These are phyloP conservation scores for Dipodomys spectabilis DNA, from an alignment of 2,113 vertebrate species.

Conservation along the genomic window DNA sequence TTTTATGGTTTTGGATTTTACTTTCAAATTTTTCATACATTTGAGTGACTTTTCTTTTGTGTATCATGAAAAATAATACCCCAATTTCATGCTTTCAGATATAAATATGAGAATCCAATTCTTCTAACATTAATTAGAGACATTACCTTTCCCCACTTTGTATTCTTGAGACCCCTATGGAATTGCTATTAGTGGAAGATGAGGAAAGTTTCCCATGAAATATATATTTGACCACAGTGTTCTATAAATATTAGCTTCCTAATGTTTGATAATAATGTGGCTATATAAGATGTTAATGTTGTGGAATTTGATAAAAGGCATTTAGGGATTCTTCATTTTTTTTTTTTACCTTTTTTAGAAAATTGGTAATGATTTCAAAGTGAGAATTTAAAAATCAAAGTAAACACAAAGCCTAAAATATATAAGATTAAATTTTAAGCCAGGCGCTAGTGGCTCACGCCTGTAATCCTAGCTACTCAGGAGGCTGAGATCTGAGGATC, in stretches of 20 bases:
- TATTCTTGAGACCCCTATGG: neutral
- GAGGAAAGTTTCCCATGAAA: neutral
- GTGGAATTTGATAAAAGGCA: neutral
- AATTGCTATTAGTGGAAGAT: neutral
- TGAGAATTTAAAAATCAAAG: neutral
- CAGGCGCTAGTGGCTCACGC: no score
- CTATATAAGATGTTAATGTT: neutral
- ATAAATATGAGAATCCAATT: neutral
- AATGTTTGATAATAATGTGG: neutral
- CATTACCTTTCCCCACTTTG: neutral
- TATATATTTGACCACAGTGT: neutral
- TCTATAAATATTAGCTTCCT: neutral
- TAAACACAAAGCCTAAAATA: neutral
- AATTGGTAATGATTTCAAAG: neutral
- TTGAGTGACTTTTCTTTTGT: neutral
- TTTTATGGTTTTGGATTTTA: neutral
- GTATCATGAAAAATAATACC: neutral
- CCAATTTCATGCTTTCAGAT: neutral
- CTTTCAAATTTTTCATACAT: neutral
- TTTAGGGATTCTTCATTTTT: neutral
- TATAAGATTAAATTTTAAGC: neutral
- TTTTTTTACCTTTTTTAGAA: neutral
- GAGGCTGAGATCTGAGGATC: no score
- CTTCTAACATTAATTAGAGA: neutral
- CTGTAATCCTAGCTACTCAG: no score